Conservation (phyloP, 2,113 vertebrate genomes). For the Picathartes gymnocephalus region DNA sequence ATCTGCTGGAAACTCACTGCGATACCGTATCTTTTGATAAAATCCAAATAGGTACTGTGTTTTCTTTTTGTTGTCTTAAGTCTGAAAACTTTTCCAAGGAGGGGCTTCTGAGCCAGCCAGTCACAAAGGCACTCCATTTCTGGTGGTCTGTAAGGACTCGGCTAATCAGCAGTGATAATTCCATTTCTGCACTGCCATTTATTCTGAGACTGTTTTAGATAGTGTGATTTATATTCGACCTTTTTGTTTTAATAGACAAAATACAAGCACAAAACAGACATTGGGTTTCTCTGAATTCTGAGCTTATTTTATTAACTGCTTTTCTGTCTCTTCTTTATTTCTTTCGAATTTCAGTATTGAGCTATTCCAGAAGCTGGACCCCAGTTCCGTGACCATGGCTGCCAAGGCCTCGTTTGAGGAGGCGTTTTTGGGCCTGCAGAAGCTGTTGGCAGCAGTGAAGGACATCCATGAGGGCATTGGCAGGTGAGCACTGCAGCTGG, state of each 20-base stretch:
- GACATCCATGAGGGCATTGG: constrained; percentile 83
- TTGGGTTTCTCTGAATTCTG: background rate
- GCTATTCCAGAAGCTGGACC: constrained; percentile 70
- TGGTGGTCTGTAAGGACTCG: background rate
- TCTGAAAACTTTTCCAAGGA: background rate
- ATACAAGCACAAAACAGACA: background rate
- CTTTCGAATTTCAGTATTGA: constrained; percentile 50
- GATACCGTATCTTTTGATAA: background rate
- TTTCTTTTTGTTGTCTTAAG: background rate
- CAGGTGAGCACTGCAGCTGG: constrained; percentile 70
- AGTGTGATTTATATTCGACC: background rate
- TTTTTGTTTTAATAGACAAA: background rate
- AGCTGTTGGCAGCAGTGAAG: constrained; percentile 77
- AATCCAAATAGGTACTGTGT: background rate
- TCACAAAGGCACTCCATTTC: background rate
- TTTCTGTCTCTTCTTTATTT: background rate
- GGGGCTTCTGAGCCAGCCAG: background rate
- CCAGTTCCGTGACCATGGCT: constrained; percentile 9
- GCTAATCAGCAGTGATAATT: background rate
- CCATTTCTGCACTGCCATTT: background rate
- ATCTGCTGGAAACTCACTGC: background rate
- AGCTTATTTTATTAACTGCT: background rate
- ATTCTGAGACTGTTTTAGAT: background rate
- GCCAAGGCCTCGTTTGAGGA: constrained; percentile 78
- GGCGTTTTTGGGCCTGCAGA: constrained; percentile 79